A percentile compares a stretch with the other conserved stretches of the same genome.
Conservation (phyloP, 2,888 invertebrate species). For the Neocrepidodera transversa region DNA sequence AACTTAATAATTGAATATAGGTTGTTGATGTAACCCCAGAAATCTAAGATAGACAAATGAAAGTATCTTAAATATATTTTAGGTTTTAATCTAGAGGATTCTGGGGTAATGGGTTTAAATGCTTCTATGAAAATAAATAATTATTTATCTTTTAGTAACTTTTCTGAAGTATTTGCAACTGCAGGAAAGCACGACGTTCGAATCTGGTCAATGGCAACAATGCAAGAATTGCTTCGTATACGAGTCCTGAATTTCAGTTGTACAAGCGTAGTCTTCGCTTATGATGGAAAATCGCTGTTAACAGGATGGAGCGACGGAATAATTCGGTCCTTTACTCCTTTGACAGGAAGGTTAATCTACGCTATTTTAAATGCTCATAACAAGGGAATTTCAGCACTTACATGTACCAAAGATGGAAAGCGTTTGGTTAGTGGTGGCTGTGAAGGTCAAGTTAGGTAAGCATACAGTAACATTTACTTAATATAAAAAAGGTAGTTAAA, state of each 20-base stretch:
- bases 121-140: no score
- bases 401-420: conserved; percentile 72
- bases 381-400: conserved; percentile 86
- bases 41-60: no score
- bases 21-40: no score
- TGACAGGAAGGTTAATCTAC: conserved; percentile 81
- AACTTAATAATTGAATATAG: no score
- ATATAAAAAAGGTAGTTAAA: neutral
- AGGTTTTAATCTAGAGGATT: no score
- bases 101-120: no score
- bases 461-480: neutral
- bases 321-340: conserved; percentile 81
- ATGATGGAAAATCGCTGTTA: conserved; percentile 81
- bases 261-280: conserved; percentile 77
- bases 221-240: conserved; percentile 83
- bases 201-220: conserved; percentile 80
- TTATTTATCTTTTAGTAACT: conserved; percentile 68
- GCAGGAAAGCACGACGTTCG: conserved; percentile 85
- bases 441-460: conserved; percentile 80
- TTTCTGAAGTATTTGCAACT: conserved; percentile 87
- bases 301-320: conserved; percentile 87
- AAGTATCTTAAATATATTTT: no score
- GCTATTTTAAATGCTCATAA: conserved; percentile 89
- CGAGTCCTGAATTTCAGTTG: conserved; percentile 88
- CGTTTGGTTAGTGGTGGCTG: conserved; percentile 87